A percentile compares a stretch with the other conserved stretches of the same genome.
Conservation (phyloP, 1,140 invertebrate genomes). For the Aethina tumida region DNA sequence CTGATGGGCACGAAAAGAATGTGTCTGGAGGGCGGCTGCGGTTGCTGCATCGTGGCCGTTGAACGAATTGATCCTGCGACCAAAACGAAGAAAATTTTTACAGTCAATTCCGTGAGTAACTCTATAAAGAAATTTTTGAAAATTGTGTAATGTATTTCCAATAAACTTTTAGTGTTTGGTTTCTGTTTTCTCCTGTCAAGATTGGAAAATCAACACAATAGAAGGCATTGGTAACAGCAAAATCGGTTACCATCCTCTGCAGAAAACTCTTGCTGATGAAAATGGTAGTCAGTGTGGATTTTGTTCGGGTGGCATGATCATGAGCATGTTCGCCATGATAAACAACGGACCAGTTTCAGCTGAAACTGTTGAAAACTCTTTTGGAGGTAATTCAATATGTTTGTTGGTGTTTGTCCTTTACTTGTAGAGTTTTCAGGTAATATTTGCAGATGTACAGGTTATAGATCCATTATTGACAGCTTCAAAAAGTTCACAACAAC, state of each 20-base stretch:
- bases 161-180: constrained; percentile 51
- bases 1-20: constrained; percentile 69
- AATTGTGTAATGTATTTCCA: neutral
- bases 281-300: constrained; percentile 78
- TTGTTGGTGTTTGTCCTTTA: too few relatives aligned
- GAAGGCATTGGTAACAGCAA: constrained; percentile 64
- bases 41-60: constrained; percentile 64
- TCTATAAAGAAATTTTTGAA: neutral
- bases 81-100: constrained; percentile 42
- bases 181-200: constrained; percentile 58
- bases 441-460: constrained; percentile 81
- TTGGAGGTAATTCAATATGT: too few relatives aligned
- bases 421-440: too few relatives aligned
- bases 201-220: constrained; percentile 67
- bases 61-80: constrained; percentile 41
- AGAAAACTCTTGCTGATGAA: constrained; percentile 54
- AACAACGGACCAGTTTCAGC: constrained; percentile 45
- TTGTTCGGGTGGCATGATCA: constrained; percentile 75
- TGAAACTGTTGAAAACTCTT: constrained; percentile 30
- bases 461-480: constrained; percentile 71
- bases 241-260: constrained; percentile 60
- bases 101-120: constrained; percentile 71
- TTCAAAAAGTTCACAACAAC: constrained; percentile 48
- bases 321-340: constrained; percentile 66
- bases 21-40: constrained; percentile 77